Conservation (phyloP, 2,113 vertebrate genomes). For the Hylia prasina region DNA sequence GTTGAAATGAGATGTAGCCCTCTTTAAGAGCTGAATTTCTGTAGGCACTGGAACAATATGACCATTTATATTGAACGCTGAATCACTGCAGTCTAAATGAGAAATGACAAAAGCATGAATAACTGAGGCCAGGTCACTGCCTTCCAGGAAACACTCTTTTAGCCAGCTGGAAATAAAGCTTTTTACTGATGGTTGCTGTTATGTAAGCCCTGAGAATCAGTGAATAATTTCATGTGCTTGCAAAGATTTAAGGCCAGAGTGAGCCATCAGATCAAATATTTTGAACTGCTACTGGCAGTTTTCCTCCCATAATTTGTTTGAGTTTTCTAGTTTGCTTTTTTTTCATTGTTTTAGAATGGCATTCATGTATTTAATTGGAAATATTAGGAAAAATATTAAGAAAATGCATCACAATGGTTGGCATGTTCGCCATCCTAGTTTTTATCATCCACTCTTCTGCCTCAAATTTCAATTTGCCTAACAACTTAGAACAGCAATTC, state of each 20-base stretch:
- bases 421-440: neutral
- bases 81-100: constrained; percentile 27
- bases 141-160: constrained; percentile 44
- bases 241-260: neutral
- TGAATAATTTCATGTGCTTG: neutral
- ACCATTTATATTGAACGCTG: neutral
- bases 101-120: constrained; percentile 45
- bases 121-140: constrained; percentile 19
- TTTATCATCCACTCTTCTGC: neutral
- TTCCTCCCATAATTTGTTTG: neutral
- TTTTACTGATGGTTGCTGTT: neutral
- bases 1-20: neutral
- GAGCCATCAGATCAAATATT: neutral
- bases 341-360: neutral
- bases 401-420: neutral
- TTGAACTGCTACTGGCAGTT: neutral
- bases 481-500: neutral
- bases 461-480: neutral
- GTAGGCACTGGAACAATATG: neutral
- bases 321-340: neutral
- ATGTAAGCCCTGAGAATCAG: neutral
- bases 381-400: neutral
- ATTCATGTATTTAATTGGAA: neutral
- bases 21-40: neutral
- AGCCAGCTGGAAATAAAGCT: constrained; percentile 34